Evolutionary conservation across 2,888 invertebrate genomes (phyloP), one percentile per base, ranked within the genome.

Genomic region (Junonia oenone): DNA sequence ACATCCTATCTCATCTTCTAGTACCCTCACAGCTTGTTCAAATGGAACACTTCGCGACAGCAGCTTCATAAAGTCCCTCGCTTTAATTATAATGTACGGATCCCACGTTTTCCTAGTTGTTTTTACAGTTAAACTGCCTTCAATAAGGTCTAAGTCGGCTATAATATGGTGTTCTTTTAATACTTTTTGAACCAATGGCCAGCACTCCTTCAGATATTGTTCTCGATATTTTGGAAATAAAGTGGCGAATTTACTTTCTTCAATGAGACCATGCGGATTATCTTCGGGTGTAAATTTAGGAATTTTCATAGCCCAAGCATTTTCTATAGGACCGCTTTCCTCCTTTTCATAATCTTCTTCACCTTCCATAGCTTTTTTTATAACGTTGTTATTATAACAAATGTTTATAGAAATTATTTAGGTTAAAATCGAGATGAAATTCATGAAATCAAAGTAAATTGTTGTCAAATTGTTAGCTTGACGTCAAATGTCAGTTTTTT

Each of bases 51-150:
- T 98, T 65, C 99, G 91, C 0, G 99, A 96, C 69, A 99, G 84
- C 1, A 99, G 88, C 80, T 98, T 99, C 68, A 99, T 96, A 90
- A 99, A 92, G 80, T 99, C 99, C 59, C 99, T 92, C 0, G 98
- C 98, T 89, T 99, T 99, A 26, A 99, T 92, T 43, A 99, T 97
- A 51, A 98, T 96, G 68, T 96, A 99, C 0, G 99, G 99, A 90
- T 99, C 99, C 98, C 98, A 99, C 0, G 99, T 99, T 91, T 99
- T 98, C 51, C 96, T 91, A 0, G 98, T 98, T 0, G 99, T 99
- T 78, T 92, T 93, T 0, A 99, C 99, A 0, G 95, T 94, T 95
- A 99, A 96, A 69, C 97, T 98, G 38, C 99, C 94, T 91, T 99
- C 98, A 4, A 98, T 92, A 1, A 98, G 90, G 86, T 99, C 99